phyloP scores from a whole-genome alignment of 2,888 invertebrate species.

The Pammene aurita region DNA sequence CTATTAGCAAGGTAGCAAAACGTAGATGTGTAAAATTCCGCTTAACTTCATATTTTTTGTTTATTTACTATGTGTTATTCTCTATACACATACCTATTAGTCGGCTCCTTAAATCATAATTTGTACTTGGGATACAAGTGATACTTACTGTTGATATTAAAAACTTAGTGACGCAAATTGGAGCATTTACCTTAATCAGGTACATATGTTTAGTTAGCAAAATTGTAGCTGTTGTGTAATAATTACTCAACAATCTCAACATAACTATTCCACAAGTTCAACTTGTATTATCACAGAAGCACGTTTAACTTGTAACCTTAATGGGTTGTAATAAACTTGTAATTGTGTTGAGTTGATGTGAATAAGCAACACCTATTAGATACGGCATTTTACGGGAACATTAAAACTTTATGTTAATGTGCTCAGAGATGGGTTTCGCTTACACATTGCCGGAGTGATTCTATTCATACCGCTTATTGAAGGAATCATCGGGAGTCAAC shows the following conservation, averaged over 20 bases:
- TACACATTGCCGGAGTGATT: slow-evolving; percentile 58
- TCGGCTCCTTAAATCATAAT: too few species aligned
- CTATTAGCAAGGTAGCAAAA: too few species aligned
- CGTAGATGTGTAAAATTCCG: too few species aligned
- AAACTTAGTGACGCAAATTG: neutral
- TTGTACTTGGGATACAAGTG: too few species aligned
- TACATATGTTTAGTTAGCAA: neutral
- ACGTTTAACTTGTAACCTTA: slow-evolving; percentile 35
- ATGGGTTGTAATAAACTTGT: slow-evolving; percentile 38
- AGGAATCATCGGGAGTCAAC: neutral
- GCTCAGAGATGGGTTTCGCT: slow-evolving; percentile 58
- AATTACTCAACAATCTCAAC: slow-evolving; percentile 21
- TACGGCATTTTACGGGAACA: slow-evolving; percentile 44
- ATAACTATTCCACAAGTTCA: slow-evolving; percentile 19
- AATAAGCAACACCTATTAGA: slow-evolving; percentile 42
- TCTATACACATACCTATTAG: too few species aligned
- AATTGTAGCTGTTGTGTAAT: slow-evolving; percentile 14
- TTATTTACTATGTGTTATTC: too few species aligned
- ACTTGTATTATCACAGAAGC: slow-evolving; percentile 26
- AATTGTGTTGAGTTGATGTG: slow-evolving; percentile 35
- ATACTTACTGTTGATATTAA: too few species aligned
- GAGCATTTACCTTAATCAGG: slow-evolving; percentile 5
- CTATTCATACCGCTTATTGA: neutral
- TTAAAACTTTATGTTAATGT: slow-evolving; percentile 57
- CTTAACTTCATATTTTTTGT: too few species aligned